Evolutionary conservation across 1,140 invertebrate species (phyloP).

Genomic region (Lanistes nyassanus): DNA sequence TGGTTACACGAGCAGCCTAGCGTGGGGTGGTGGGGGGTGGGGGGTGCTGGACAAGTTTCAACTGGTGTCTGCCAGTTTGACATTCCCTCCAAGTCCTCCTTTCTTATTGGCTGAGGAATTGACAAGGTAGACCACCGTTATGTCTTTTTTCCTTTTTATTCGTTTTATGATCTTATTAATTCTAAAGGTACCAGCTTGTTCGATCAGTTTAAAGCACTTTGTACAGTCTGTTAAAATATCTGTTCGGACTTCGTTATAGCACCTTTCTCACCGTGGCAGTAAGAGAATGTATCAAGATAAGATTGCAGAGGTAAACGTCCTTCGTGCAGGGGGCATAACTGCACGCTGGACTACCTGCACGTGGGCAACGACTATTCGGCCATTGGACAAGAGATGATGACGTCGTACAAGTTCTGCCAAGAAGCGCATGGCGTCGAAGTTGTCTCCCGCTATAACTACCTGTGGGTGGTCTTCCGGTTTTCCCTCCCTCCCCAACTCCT

Average conservation of each 20-base stretch:
- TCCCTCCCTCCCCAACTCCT: conserved; percentile 4
- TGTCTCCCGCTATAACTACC: conserved; percentile 35
- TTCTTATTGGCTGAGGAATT: too few species aligned
- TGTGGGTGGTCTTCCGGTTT: conserved; percentile 35
- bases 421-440: conserved; percentile 26
- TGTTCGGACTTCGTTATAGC: background rate
- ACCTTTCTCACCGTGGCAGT: background rate
- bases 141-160: background rate
- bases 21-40: background rate
- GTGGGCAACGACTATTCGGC: conserved; percentile 36
- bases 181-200: too few species aligned
- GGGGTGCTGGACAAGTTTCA: too few species aligned
- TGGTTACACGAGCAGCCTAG: too few species aligned
- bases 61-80: too few species aligned
- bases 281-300: background rate
- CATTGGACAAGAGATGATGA: conserved; percentile 29
- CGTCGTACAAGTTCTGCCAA: conserved; percentile 41
- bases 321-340: background rate
- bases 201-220: background rate
- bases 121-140: too few species aligned
- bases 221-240: background rate
- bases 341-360: conserved; percentile 23
- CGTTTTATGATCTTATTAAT: background rate
- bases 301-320: background rate
- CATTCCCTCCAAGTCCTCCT: too few species aligned